Evolutionary conservation across 2,113 vertebrate species (phyloP).

Genomic region (Mellivora capensis): DNA sequence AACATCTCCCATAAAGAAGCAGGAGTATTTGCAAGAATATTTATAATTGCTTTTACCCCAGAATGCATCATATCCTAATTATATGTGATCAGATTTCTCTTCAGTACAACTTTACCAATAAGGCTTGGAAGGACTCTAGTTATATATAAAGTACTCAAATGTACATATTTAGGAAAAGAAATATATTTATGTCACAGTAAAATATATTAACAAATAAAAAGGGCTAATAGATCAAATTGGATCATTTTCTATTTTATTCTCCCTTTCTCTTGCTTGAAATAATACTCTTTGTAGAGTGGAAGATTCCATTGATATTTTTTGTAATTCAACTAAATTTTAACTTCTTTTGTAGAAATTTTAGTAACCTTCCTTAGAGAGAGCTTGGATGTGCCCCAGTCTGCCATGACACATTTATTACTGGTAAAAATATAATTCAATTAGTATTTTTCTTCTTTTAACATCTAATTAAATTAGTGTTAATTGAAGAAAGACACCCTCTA

Average conservation of each 20-base stretch:
- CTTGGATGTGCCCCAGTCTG: not conserved
- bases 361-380: not conserved
- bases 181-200: not conserved
- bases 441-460: conserved; percentile 46
- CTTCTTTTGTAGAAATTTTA: not conserved
- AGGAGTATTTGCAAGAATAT: not conserved
- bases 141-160: not conserved
- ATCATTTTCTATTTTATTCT: not conserved
- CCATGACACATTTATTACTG: not conserved
- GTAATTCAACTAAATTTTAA: conserved; percentile 31
- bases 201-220: not conserved
- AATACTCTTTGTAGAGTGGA: not conserved
- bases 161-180: not conserved
- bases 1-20: not conserved
- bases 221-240: not conserved
- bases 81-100: not conserved
- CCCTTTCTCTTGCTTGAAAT: not conserved
- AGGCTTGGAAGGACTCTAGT: not conserved
- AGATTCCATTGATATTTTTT: not conserved
- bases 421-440: conserved; percentile 56
- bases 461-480: conserved; percentile 61
- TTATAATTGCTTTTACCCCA: not conserved
- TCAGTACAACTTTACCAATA: not conserved
- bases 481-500: conserved; percentile 50
- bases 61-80: not conserved